Base-by-base conservation (phyloP, 2,888 invertebrate species). In the Capitulum mitella region DNA sequence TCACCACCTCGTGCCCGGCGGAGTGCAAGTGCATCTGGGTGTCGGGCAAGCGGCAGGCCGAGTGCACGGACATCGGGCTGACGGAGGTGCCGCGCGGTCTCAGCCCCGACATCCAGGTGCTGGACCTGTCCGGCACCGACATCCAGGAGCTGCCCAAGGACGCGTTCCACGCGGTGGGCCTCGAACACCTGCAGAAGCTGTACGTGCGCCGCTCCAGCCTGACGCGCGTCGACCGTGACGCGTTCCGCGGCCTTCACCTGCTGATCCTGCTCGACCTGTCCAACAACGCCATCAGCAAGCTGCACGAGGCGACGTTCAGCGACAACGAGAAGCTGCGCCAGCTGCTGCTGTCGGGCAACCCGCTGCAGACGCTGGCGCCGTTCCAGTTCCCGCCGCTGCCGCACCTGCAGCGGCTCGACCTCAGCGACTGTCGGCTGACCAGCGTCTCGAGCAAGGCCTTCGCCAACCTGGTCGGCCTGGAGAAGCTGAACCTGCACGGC, bases 21-120 rank as follows among this genome's bases (percentile, higher is more conserved):
- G 91, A 92, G 83, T 95, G 95, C 86, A 90, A 91, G 84, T 95
- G 95, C 89, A 95, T 94, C 87, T 96, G 95, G 95, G 61, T 46
- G n/a, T 34, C 74, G n/a, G 95, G 95, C 81, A 95, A 95, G 87
- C 94, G 93, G 86, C 93, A 94, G 75, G 95, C 94, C 79, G 89
- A 93, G 80, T 96, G 95, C 87, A 90, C 91, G 81, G 91, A 93
- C 84, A 91, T 92, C 82, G 92, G 93, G 83, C 89, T 95, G 83
- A 92, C 92, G 82, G 89, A 91, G 81, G 90, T 95, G 78, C 95
- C 95, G 0, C 87, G 87, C 80, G 89, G 90, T 78, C 87, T 95
- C 51, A 93, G 92, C 84, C 90, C 87, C 84, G 92, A 90, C 86
- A 92, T 95, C 85, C 95, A 95, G 87, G 93, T 94, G 79, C 89